Percentiles rank a stretch among this genome's conserved stretches.
Evolutionary conservation across 2,888 invertebrate genomes (phyloP).

Genomic region (Cistogaster globosa): DNA sequence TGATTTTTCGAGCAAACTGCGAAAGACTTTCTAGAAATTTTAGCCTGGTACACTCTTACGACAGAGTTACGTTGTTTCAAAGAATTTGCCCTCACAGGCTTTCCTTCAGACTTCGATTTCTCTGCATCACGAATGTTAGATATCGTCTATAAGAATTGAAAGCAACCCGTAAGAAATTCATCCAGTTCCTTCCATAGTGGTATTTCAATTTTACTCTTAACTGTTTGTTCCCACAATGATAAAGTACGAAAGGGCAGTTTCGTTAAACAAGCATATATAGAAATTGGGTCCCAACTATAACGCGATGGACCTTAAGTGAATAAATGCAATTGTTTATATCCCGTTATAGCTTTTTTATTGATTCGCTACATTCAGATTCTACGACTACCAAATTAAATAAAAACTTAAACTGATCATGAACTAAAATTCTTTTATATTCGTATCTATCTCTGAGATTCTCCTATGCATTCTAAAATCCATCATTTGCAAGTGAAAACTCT

Average conservation of each 20-base stretch:
- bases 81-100: too few relatives aligned
- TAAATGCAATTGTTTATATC: slow-evolving; percentile 55
- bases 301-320: slow-evolving; percentile 21
- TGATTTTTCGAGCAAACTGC: neutral
- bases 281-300: slow-evolving; percentile 36
- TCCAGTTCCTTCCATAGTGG: slow-evolving; percentile 23
- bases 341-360: slow-evolving; percentile 43
- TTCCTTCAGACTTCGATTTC: neutral
- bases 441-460: slow-evolving; percentile 10
- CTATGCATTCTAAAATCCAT: slow-evolving; percentile 23
- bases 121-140: neutral
- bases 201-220: neutral
- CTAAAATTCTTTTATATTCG: slow-evolving; percentile 32
- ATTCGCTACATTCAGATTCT: slow-evolving; percentile 2
- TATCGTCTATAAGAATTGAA: slow-evolving; percentile 44
- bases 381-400: slow-evolving; percentile 37
- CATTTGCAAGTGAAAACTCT: slow-evolving; percentile 4
- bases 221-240: neutral
- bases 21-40: neutral
- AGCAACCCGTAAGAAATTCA: slow-evolving; percentile 34
- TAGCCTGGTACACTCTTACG: neutral
- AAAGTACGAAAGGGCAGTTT: neutral
- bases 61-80: neutral
- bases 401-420: slow-evolving; percentile 38
- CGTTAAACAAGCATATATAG: slow-evolving; percentile 16